Percentiles rank a stretch among this genome's conserved stretches.
Evolutionary conservation across 2,888 invertebrate genomes (phyloP).

Genomic region (Metacarcinus magister): DNA sequence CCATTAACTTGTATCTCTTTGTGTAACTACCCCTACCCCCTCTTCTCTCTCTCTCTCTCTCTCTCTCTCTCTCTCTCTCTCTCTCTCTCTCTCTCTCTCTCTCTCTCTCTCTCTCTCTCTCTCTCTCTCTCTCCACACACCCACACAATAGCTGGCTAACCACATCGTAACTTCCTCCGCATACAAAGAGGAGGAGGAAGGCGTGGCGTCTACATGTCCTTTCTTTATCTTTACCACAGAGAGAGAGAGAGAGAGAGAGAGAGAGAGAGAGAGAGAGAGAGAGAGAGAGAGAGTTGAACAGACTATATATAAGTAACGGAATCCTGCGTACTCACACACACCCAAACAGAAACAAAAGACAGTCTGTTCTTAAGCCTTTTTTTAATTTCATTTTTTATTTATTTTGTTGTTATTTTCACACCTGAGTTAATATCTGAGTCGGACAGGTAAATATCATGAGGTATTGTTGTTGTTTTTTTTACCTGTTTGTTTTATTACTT

Average conservation of each 20-base stretch:
- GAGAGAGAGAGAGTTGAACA: constrained; percentile 53
- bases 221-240: not conserved
- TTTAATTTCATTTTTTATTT: not conserved
- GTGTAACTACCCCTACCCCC: not conserved
- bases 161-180: not conserved
- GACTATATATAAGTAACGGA: not conserved
- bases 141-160: not conserved
- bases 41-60: constrained; percentile 43
- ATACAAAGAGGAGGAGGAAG: not conserved
- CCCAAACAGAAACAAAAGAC: not conserved
- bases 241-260: not conserved
- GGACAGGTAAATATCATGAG: too few species aligned
- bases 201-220: not conserved
- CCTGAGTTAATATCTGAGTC: too few species aligned
- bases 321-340: not conserved
- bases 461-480: too few species aligned
- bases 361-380: not conserved
- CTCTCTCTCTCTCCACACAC: constrained; percentile 37
- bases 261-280: constrained; percentile 42
- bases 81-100: constrained; percentile 51
- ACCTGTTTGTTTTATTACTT: too few species aligned
- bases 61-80: constrained; percentile 45
- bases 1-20: not conserved
- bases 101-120: constrained; percentile 49
- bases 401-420: not conserved